phyloP scores from a whole-genome alignment of 1,140 invertebrate species.

The Belonocnema kinseyi region DNA sequence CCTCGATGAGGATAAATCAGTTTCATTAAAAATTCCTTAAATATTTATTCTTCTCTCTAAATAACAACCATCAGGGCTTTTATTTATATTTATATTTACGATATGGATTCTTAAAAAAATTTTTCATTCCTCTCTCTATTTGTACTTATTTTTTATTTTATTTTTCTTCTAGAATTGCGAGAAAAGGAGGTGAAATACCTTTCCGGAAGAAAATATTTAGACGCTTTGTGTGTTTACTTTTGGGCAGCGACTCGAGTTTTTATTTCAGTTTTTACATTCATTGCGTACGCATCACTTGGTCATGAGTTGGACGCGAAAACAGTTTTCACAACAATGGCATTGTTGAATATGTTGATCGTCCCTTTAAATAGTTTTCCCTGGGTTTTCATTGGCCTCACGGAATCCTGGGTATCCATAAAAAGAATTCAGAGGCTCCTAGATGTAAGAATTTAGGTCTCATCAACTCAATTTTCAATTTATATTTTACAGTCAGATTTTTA shows the following conservation, averaged over 20 bases:
- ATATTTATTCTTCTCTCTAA: no score
- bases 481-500: slow-evolving; percentile 1
- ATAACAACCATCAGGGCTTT: no score
- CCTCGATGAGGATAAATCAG: no score
- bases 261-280: slow-evolving; percentile 94
- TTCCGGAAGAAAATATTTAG: slow-evolving; percentile 94
- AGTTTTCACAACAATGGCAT: slow-evolving; percentile 95
- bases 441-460: slow-evolving; percentile 72
- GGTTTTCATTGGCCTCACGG: slow-evolving; percentile 97
- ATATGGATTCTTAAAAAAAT: neutral
- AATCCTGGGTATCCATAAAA: slow-evolving; percentile 93
- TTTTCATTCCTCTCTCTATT: neutral
- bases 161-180: slow-evolving; percentile 77
- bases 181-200: slow-evolving; percentile 85
- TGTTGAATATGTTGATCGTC: slow-evolving; percentile 96
- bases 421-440: slow-evolving; percentile 86
- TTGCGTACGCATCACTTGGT: slow-evolving; percentile 89
- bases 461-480: neutral
- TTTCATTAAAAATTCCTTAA: no score
- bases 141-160: slow-evolving; percentile 37
- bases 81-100: neutral
- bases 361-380: slow-evolving; percentile 98
- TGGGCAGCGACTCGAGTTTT: slow-evolving; percentile 99
- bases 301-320: slow-evolving; percentile 90
- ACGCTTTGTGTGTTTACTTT: slow-evolving; percentile 98